Evolutionary conservation across 2,797 vertebrate genomes (phyloP).

Genomic region (Hyperoplus immaculatus): DNA sequence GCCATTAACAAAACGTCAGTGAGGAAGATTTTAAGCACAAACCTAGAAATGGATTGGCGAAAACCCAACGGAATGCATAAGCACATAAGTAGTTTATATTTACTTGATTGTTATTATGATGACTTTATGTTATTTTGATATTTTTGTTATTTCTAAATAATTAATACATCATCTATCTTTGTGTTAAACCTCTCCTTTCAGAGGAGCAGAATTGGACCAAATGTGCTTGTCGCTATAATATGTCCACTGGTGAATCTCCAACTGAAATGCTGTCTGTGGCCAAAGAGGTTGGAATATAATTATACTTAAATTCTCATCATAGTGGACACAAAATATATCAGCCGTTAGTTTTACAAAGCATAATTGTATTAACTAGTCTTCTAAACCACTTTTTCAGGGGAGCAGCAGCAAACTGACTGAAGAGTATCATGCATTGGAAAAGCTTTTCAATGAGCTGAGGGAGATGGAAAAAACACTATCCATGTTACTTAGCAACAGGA

Average conservation of each 20-base stretch:
- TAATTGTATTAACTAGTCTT: background rate
- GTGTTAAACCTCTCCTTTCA: conserved; percentile 43
- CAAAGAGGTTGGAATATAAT: conserved; percentile 49
- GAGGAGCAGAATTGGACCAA: conserved; percentile 34
- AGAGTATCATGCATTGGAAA: conserved; percentile 36
- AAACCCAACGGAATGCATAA: background rate
- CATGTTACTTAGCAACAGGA: conserved; percentile 27
- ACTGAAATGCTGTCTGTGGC: conserved; percentile 29
- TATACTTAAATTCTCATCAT: background rate
- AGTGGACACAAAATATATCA: background rate
- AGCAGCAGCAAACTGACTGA: conserved; percentile 17
- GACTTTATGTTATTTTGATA: background rate
- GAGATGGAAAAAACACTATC: conserved; percentile 54
- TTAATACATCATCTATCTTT: background rate
- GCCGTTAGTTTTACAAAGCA: background rate
- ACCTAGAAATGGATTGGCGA: background rate
- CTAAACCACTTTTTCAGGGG: conserved; percentile 39
- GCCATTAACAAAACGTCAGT: background rate
- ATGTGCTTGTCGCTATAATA: conserved; percentile 10
- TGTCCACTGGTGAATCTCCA: conserved; percentile 28
- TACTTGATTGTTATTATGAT: background rate
- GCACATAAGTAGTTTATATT: background rate
- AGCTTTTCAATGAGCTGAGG: conserved; percentile 60
- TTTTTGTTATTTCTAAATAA: too few relatives aligned
- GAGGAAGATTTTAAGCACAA: background rate